Base-by-base conservation (phyloP, 1,140 invertebrate genomes). In the Drosophila obscura region DNA sequence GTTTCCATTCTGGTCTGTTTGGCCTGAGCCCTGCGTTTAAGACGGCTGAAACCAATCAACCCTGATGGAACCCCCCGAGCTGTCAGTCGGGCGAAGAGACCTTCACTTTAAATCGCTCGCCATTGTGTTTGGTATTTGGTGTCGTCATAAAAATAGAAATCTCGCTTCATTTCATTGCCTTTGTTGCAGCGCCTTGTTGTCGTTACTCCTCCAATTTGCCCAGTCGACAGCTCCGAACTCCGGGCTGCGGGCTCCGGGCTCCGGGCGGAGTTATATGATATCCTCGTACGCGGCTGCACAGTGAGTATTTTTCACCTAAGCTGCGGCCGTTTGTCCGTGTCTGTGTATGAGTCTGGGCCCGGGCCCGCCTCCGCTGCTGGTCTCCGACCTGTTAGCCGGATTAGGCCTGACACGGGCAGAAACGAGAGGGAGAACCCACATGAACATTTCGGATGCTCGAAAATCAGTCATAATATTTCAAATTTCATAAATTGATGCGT, bases 381-480 rank as follows among this genome's bases (percentile, higher is more conserved):
- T 44, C 60, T 39, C 43, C 64, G 66, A 76, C 66, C 67, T 78
- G 76, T 72, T 78, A 64, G 60, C 52, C 68, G 57, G 60, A 71
- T 74, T 39, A 39, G 35, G 63, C 73, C 73, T 58, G 64, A 52
- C 39, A 52, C 55, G n/a, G 41, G 11, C 11, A 39, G 31, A 49
- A 28, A 58, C 53, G 39, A 11, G 51, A 28, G 53, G 53, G 39
- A 11, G 51, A 48, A 28, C 43, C 49, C 49, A 57, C 62, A 56
- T 22, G 52, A 50, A 50, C 48, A 87, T 76, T 74, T 50, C 56
- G 55, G 60, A 63, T 45, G 59, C 64, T 55, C 74, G 35, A 68
- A 87, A 87, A 87, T 88, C 82, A 88, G 79, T 87, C 82, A 87
- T 83, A 87, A 87, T 87, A 87, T 87, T 87, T 87, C 83, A 88